A percentile compares a stretch with the other conserved stretches of the same genome.
Conservation (phyloP, 2,113 vertebrate species). For the Cairina moschata region DNA sequence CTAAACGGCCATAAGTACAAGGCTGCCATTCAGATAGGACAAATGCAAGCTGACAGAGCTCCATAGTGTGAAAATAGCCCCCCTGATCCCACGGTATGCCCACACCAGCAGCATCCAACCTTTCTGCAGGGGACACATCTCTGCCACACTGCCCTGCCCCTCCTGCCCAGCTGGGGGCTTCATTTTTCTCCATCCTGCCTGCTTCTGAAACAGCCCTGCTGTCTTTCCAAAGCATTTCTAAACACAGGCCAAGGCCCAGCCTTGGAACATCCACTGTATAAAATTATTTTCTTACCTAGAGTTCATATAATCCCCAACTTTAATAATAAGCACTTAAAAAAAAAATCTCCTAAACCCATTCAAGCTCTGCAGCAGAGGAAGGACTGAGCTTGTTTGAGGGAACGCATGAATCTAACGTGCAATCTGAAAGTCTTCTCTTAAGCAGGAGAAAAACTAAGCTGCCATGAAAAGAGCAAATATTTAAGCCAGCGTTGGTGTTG, state of each 20-base stretch:
- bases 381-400: neutral
- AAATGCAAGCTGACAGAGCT: neutral
- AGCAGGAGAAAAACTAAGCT: neutral
- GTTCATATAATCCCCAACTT: neutral
- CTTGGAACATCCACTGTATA: neutral
- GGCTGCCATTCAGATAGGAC: neutral
- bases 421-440: neutral
- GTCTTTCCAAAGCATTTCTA: neutral
- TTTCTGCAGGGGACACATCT: too few species aligned
- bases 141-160: neutral
- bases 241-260: neutral
- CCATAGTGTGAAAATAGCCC: neutral
- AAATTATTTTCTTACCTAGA: neutral
- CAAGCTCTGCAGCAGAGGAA: neutral
- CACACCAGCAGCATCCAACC: neutral
- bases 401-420: neutral
- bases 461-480: neutral
- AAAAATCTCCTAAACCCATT: neutral
- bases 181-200: neutral
- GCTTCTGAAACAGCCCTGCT: neutral
- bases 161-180: neutral
- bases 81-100: neutral
- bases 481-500: accelerated
- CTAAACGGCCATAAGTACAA: neutral
- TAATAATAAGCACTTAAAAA: neutral